Evolutionary conservation across 2,888 invertebrate species (phyloP).

Genomic region (Phragmatobia fuliginosa): DNA sequence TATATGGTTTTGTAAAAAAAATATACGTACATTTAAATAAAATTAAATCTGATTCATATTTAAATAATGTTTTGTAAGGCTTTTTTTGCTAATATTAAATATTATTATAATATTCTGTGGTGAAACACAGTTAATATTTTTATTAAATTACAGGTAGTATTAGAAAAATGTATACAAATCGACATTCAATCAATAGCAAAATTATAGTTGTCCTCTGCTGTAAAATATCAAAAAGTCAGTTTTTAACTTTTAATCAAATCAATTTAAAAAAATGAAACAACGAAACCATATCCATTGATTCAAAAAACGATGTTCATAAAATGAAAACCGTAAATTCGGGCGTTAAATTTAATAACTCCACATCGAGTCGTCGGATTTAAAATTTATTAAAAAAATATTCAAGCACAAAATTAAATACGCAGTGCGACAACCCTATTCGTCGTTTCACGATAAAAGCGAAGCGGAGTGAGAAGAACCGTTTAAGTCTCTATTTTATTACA

Average conservation of each 20-base stretch:
- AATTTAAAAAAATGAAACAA: constrained; percentile 6
- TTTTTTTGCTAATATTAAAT: too few relatives aligned
- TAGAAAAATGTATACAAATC: neutral
- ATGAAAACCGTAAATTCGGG: constrained; percentile 14
- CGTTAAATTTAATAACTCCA: constrained; percentile 16
- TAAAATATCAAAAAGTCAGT: neutral
- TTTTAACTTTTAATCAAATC: neutral
- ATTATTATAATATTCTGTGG: too few relatives aligned
- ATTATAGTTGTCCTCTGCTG: neutral
- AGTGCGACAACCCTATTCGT: constrained; percentile 53
- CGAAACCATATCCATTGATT: constrained; percentile 1
- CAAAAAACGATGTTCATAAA: constrained; percentile 18
- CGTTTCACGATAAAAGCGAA: constrained; percentile 55
- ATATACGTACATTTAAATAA: too few relatives aligned
- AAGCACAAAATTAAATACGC: constrained; percentile 8
- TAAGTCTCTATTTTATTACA: constrained; percentile 65
- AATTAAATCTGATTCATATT: too few relatives aligned
- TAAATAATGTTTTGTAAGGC: too few relatives aligned
- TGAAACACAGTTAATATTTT: too few relatives aligned
- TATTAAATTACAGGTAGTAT: too few relatives aligned
- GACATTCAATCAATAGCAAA: neutral
- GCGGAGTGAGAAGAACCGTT: constrained; percentile 61
- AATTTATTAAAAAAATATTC: constrained; percentile 44
- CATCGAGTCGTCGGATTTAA: constrained; percentile 21
- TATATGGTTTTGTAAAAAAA: too few relatives aligned